These are phyloP conservation scores for Bathynomus jamesi DNA, from an alignment of 1,140 invertebrate genomes.

Conservation along the genomic window DNA sequence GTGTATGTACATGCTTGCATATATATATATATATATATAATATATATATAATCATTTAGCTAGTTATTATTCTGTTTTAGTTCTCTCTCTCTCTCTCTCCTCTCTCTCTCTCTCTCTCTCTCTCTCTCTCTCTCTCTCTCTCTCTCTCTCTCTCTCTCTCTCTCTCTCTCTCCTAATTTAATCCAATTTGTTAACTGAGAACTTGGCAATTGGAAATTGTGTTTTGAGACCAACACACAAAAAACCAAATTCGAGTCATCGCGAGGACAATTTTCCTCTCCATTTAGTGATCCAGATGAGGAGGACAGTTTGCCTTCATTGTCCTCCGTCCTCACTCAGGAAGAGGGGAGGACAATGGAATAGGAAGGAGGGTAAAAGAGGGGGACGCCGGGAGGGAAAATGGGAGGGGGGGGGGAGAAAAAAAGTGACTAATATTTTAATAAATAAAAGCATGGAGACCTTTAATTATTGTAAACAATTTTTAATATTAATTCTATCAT, in stretches of 20 bases:
- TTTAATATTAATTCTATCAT: too few relatives aligned
- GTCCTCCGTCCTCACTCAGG: background rate
- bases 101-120: too few relatives aligned
- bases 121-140: too few relatives aligned
- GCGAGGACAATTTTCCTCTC: background rate
- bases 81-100: too few relatives aligned
- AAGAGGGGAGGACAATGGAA: background rate
- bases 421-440: background rate
- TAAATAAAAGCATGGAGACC: too few relatives aligned
- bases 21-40: constrained; percentile 1
- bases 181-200: background rate
- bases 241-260: background rate
- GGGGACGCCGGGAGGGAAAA: too few relatives aligned
- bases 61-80: background rate
- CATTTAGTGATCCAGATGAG: background rate
- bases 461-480: too few relatives aligned
- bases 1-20: background rate
- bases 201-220: background rate
- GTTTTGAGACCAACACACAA: background rate
- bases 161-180: background rate
- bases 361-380: background rate
- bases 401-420: background rate
- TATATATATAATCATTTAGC: background rate
- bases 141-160: too few relatives aligned
- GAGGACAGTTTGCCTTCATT: background rate